phyloP scores from a whole-genome alignment of 1,140 invertebrate species.

The Sitophilus oryzae region DNA sequence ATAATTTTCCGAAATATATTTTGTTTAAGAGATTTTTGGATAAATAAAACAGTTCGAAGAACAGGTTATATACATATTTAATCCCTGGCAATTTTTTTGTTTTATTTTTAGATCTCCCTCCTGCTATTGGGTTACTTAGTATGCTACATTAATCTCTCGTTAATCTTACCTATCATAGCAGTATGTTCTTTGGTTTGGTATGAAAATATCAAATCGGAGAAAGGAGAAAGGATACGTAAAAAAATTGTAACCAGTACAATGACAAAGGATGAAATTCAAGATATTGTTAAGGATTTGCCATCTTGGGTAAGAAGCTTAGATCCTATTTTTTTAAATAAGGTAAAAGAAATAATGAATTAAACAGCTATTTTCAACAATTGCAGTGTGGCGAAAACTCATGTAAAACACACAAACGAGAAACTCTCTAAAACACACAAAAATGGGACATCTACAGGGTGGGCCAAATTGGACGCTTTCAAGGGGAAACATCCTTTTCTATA shows the following conservation, averaged over 20 bases:
- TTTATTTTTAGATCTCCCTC: constrained; percentile 20
- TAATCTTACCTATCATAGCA: constrained; percentile 23
- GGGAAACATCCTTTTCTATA: too few species aligned
- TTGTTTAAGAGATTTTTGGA: too few species aligned
- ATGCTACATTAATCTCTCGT: constrained; percentile 23
- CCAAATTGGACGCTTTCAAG: too few species aligned
- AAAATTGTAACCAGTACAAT: constrained; percentile 23
- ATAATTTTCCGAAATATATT: too few species aligned
- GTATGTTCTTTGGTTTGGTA: constrained; percentile 26
- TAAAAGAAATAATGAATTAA: too few species aligned
- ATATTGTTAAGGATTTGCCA: constrained; percentile 28
- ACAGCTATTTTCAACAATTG: too few species aligned
- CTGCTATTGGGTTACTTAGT: constrained; percentile 29
- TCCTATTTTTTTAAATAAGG: too few species aligned
- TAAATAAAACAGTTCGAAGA: too few species aligned
- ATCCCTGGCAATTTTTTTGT: neutral
- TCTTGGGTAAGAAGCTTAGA: constrained; percentile 33
- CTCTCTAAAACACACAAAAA: too few species aligned
- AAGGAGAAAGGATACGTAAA: constrained; percentile 20
- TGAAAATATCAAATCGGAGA: constrained; percentile 22
- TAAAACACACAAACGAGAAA: too few species aligned
- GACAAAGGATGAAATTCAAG: constrained; percentile 23
- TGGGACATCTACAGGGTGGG: too few species aligned
- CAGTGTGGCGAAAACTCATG: too few species aligned
- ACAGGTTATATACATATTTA: neutral